These are phyloP conservation scores for Pristiophorus japonicus DNA, from an alignment of 2,113 vertebrate species.

Conservation along the genomic window DNA sequence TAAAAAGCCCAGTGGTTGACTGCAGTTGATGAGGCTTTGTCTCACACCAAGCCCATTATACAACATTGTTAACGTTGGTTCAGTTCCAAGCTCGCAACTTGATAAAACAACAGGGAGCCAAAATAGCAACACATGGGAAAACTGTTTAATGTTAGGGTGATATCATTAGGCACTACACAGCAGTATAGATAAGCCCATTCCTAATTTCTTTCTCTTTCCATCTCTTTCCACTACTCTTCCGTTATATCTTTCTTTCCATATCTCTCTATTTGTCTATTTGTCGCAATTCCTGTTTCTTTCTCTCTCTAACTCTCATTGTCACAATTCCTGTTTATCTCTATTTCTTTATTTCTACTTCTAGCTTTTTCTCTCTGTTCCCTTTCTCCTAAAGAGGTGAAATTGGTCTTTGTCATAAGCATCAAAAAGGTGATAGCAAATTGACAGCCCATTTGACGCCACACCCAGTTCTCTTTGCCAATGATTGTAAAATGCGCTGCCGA, in stretches of 20 bases:
- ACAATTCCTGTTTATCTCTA: not conserved
- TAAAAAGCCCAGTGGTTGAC: conserved; percentile 26
- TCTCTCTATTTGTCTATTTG: not conserved
- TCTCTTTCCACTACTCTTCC: not conserved
- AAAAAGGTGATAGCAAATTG: not conserved
- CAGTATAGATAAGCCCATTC: conserved; percentile 13
- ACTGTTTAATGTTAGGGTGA: conserved; percentile 15
- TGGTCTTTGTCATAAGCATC: not conserved
- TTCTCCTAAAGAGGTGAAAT: not conserved
- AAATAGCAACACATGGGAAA: conserved; percentile 31
- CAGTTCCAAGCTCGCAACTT: conserved; percentile 30
- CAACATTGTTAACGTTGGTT: not conserved
- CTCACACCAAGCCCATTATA: not conserved
- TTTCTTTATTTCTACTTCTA: not conserved
- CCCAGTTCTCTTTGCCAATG: not conserved
- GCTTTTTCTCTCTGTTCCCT: not conserved
- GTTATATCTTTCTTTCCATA: not conserved
- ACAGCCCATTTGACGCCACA: not conserved
- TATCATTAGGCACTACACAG: not conserved
- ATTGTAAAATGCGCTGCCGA: not conserved
- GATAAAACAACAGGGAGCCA: not conserved
- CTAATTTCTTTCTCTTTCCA: not conserved
- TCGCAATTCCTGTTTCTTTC: not conserved
- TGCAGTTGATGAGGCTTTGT: conserved; percentile 19
- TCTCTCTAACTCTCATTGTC: not conserved